phyloP scores from a whole-genome alignment of 2,888 invertebrate species.

The Helicoverpa assulta region DNA sequence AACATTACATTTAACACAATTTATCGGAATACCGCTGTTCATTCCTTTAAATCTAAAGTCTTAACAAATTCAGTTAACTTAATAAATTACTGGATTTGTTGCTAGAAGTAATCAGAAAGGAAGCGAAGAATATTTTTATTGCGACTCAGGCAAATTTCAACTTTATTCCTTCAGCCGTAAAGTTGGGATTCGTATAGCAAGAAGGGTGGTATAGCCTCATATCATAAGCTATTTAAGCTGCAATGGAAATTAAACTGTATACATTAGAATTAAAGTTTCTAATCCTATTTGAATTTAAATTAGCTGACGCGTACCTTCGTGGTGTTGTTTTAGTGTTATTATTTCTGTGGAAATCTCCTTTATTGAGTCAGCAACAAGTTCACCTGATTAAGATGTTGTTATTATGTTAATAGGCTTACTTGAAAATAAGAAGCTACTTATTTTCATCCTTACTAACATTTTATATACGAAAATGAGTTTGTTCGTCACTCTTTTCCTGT shows the following conservation, averaged over 20 bases:
- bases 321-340: background rate
- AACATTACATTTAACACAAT: constrained; percentile 23
- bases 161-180: rapidly evolving
- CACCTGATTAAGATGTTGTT: background rate
- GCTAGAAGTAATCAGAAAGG: constrained; percentile 24
- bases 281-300: constrained; percentile 1
- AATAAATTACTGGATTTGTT: constrained; percentile 48
- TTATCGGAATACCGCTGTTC: constrained; percentile 31
- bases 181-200: background rate
- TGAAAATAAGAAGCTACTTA: constrained; percentile 1
- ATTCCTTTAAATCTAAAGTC: constrained; percentile 34
- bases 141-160: background rate
- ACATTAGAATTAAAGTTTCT: constrained; percentile 2
- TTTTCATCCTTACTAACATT: background rate
- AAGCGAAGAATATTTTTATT: constrained; percentile 8
- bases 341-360: background rate
- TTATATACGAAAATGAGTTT: too few relatives aligned
- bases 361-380: constrained; percentile 1
- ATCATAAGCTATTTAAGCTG: background rate
- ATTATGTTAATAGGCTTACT: background rate
- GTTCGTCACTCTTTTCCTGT: too few relatives aligned
- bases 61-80: constrained; percentile 42
- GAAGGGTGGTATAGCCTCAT: background rate
- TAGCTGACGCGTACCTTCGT: background rate
- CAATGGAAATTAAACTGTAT: constrained; percentile 21